Evolutionary conservation across 1,140 invertebrate genomes (phyloP), one percentile per base, ranked within the genome.

Genomic region (Maniola jurtina): DNA sequence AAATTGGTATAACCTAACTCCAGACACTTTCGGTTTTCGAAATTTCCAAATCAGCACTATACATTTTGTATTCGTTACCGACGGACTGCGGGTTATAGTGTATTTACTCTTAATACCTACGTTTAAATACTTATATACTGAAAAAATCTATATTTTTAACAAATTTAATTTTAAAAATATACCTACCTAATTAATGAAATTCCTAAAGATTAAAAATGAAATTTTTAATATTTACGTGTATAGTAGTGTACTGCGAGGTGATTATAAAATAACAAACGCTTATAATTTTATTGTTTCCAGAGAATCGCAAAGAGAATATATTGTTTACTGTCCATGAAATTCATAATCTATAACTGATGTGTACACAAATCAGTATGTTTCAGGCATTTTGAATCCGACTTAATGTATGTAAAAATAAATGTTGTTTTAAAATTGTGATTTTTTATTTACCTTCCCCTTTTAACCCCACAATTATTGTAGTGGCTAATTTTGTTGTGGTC

Each of bases 391-490:
- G 87, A 90, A 90, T 90, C 87, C 84, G 86, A 90, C 86, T 90
- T 88, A 90, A 90, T 90, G 86, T 90, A 90, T 90, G 86, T 90
- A 90, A 90, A 88, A 90, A 90, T 89, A 89, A 89, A 88, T 89
- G 87, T 89, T 89, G 86, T 89, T 89, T 89, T 89, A 88, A 87
- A 89, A 84, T 82, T 83, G 80, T 83, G 76, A 72, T 81, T 67
- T 88, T 88, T 88, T 69, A 85, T 84, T 86, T 80, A 47, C 61
- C 47, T 13, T 13, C 52, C 55, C 34, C 34, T 25, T 14, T 14
- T 13, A 5, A 5, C 5, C 9, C 9, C 5, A 11, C 42, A n/a
- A n/a, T n/a, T n/a, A 45, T 13, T 13, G 9, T 5, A 2, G 9
- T 8, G 5, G 5, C 5, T 45, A 48, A 13, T 14, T 16, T 5